Evolutionary conservation across 2,113 vertebrate species (phyloP).

Genomic region (Ochotona princeps): DNA sequence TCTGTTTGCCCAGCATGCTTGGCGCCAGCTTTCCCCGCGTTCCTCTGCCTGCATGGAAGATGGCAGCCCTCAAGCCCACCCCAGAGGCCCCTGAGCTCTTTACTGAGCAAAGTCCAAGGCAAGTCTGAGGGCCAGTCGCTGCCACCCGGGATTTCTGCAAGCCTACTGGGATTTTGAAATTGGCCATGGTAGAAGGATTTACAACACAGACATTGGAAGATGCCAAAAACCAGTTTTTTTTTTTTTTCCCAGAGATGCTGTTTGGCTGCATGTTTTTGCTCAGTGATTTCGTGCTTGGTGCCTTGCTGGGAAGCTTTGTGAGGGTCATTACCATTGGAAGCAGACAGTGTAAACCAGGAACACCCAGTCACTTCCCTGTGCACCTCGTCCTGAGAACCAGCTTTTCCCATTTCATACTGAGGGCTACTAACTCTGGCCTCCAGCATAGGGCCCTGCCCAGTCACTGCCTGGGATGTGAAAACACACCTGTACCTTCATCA

Average conservation of each 20-base stretch:
- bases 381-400: not conserved
- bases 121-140: rapidly evolving
- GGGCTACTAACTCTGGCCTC: not conserved
- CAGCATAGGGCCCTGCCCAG: not conserved
- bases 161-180: not conserved
- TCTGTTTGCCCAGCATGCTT: not conserved
- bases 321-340: not conserved
- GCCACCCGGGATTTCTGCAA: not conserved
- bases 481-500: not conserved
- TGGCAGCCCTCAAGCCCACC: rapidly evolving
- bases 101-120: not conserved
- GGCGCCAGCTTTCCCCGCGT: not conserved
- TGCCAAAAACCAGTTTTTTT: not conserved
- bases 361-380: rapidly evolving
- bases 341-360: not conserved
- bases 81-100: not conserved
- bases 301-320: not conserved
- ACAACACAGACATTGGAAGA: not conserved
- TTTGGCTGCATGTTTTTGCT: not conserved
- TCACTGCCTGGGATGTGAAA: not conserved
- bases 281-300: rapidly evolving
- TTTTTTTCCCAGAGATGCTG: not conserved
- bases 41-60: not conserved
- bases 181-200: not conserved
- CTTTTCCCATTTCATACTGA: not conserved